Evolutionary conservation across 2,797 vertebrate species (phyloP).

Genomic region (Manis pentadactyla): DNA sequence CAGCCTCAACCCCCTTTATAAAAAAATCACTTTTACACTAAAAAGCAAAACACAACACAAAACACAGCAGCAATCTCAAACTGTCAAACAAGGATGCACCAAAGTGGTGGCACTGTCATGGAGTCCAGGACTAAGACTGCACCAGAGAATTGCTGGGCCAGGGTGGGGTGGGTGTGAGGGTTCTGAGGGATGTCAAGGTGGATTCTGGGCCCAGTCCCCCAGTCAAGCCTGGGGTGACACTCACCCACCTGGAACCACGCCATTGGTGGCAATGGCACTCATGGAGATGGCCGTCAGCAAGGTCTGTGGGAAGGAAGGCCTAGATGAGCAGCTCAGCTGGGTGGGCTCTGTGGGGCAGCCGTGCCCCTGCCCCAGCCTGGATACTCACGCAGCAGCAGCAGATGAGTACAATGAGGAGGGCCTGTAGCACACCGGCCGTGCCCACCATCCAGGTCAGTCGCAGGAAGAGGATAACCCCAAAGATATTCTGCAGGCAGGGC

Average conservation of each 20-base stretch:
- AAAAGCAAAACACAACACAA: background rate
- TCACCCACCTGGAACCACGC: slow-evolving; percentile 96
- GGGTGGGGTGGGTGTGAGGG: too few species aligned
- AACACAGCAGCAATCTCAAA: background rate
- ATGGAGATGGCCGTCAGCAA: slow-evolving; percentile 99
- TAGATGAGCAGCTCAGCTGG: slow-evolving; percentile 86
- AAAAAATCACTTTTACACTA: background rate
- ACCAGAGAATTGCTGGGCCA: background rate
- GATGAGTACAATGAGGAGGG: slow-evolving; percentile 96
- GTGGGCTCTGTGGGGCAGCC: slow-evolving; percentile 79
- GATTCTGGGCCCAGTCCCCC: background rate
- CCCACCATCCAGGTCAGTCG: slow-evolving; percentile 99
- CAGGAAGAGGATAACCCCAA: slow-evolving; percentile 98
- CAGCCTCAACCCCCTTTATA: background rate
- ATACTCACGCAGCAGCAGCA: slow-evolving; percentile 98
- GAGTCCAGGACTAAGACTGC: background rate
- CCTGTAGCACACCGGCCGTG: slow-evolving; percentile 96
- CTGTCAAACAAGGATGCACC: background rate
- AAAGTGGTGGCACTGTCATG: background rate
- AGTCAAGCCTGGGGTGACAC: background rate
- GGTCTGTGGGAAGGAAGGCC: slow-evolving; percentile 89
- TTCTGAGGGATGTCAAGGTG: background rate
- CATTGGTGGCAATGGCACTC: slow-evolving; percentile 99
- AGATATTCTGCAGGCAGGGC: slow-evolving; percentile 99
- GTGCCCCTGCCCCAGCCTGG: accelerated